Percentiles rank a stretch among this genome's conserved stretches.
phyloP scores from a whole-genome alignment of 2,888 invertebrate species.

The Tridacna gigas region DNA sequence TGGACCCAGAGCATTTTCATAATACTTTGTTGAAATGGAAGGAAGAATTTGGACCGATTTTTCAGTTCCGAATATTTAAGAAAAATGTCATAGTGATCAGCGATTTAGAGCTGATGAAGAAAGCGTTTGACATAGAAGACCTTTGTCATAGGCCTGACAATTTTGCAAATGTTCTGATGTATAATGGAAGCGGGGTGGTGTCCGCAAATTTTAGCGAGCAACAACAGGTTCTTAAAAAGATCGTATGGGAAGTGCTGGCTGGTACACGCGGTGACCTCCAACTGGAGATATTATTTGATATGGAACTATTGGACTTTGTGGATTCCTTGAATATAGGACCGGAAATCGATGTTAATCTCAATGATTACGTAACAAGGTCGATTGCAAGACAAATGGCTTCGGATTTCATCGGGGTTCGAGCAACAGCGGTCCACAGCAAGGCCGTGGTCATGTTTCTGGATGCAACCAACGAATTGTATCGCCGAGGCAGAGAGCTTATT shows the following conservation, averaged over 20 bases:
- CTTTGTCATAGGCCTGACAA: slow-evolving; percentile 9
- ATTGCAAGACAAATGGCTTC: slow-evolving; percentile 9
- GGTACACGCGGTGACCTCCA: neutral
- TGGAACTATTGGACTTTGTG: slow-evolving; percentile 14
- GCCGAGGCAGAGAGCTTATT: slow-evolving; percentile 10
- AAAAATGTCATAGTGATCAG: slow-evolving; percentile 14
- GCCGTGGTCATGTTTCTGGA: slow-evolving; percentile 2
- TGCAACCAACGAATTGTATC: slow-evolving; percentile 14
- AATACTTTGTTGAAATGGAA: slow-evolving; percentile 17
- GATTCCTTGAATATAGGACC: neutral
- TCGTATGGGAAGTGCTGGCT: slow-evolving; percentile 7
- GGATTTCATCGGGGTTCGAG: slow-evolving; percentile 1
- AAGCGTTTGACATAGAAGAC: slow-evolving; percentile 14
- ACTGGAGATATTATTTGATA: slow-evolving; percentile 6
- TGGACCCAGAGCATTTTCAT: slow-evolving; percentile 9
- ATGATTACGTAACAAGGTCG: neutral
- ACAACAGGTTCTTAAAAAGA: slow-evolving; percentile 2
- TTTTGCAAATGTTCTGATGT: slow-evolving; percentile 18
- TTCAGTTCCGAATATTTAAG: neutral
- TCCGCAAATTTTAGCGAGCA: slow-evolving; percentile 17
- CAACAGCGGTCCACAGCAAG: slow-evolving; percentile 1
- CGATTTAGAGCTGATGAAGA: slow-evolving; percentile 8
- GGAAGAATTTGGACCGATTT: slow-evolving; percentile 17
- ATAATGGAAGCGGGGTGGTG: slow-evolving; percentile 10
- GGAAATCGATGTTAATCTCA: neutral